Percentiles rank a stretch among this genome's conserved stretches.
These are phyloP conservation scores for Mormyrops attenuatus DNA, from an alignment of 2,797 vertebrate genomes.

Conservation along the genomic window DNA sequence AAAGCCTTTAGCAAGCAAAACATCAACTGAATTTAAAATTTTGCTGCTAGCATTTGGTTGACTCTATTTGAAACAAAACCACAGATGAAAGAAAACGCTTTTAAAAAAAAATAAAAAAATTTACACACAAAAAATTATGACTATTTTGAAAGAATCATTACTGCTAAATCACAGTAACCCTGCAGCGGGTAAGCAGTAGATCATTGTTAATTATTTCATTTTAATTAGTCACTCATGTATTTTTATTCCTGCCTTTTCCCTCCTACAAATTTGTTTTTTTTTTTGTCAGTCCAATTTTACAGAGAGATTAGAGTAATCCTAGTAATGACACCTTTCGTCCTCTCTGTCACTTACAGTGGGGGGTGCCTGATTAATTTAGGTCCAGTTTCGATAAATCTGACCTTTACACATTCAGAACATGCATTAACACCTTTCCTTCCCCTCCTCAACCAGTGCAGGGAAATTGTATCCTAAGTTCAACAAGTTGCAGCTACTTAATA, in stretches of 20 bases:
- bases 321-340: conserved; percentile 27
- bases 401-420: neutral
- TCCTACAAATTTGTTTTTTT: neutral
- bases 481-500: neutral
- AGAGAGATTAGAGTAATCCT: neutral
- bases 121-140: neutral
- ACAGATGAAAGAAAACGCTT: neutral
- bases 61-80: neutral
- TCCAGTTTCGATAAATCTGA: conserved; percentile 18
- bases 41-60: neutral
- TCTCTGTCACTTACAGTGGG: neutral
- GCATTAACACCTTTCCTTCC: neutral
- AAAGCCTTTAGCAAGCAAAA: neutral
- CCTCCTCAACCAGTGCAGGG: neutral
- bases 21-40: neutral
- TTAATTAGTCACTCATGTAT: neutral
- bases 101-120: neutral
- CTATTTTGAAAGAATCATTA: neutral
- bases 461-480: neutral
- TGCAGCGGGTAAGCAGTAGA: neutral
- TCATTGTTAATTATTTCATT: neutral
- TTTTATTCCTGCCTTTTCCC: neutral
- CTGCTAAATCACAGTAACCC: neutral
- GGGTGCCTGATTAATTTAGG: conserved; percentile 17
- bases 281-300: neutral